Percentiles rank a stretch among this genome's conserved stretches.
Evolutionary conservation across 2,113 vertebrate genomes (phyloP).

Genomic region (Chamaea fasciata): DNA sequence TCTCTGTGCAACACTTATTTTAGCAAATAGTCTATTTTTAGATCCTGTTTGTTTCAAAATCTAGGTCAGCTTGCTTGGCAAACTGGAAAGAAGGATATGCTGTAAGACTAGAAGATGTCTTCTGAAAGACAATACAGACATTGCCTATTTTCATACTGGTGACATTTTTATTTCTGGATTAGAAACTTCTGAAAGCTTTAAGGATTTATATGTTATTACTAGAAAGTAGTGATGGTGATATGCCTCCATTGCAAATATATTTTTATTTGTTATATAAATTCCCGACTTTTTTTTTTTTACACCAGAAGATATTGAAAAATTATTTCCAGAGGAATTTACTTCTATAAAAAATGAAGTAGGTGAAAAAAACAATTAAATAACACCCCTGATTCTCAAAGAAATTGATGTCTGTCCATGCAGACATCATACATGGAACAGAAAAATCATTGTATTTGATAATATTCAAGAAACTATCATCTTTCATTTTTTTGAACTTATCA

Average conservation of each 20-base stretch:
- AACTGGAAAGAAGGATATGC: not conserved
- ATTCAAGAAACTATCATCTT: not conserved
- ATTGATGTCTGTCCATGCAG: not conserved
- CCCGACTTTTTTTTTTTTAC: not conserved
- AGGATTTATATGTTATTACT: not conserved
- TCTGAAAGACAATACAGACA: not conserved
- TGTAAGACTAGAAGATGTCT: not conserved
- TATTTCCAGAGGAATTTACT: not conserved
- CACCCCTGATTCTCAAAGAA: not conserved
- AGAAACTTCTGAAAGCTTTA: not conserved
- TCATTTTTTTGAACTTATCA: not conserved
- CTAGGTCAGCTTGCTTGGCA: constrained; percentile 45
- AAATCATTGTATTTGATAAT: not conserved
- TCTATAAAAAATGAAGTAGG: not conserved
- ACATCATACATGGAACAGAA: not conserved
- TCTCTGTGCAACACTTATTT: constrained; percentile 20
- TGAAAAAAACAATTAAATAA: not conserved
- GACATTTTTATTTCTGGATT: not conserved
- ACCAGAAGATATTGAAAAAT: not conserved
- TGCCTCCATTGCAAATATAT: not conserved
- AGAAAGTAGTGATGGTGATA: not conserved
- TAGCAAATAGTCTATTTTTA: constrained; percentile 46
- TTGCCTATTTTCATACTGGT: not conserved
- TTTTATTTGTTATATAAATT: not conserved
- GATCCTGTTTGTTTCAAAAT: constrained; percentile 46